Evolutionary conservation across 2,113 vertebrate species (phyloP).

Genomic region (Grus americana): DNA sequence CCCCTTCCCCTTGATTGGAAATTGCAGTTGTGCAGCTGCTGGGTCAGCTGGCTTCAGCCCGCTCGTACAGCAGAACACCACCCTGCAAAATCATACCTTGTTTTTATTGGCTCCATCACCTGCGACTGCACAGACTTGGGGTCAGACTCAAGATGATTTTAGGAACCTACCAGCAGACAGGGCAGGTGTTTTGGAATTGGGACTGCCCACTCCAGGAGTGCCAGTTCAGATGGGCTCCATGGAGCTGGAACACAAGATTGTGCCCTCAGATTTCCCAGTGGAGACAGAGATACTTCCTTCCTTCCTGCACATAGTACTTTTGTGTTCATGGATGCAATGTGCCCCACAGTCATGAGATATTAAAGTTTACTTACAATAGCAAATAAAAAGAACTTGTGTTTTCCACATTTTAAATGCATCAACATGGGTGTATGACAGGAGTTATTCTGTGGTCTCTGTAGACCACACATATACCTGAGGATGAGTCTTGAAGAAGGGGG

Average conservation of each 20-base stretch:
- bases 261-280: not conserved
- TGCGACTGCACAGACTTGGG: rapidly evolving
- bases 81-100: not conserved
- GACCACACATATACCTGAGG: not conserved
- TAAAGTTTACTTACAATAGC: not conserved
- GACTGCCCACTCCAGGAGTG: not conserved
- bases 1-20: not conserved
- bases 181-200: not conserved
- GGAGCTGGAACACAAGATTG: not conserved
- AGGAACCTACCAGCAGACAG: not conserved
- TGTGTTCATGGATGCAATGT: not conserved
- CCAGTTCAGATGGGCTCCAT: not conserved
- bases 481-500: not conserved
- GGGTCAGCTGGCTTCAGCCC: not conserved
- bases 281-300: not conserved
- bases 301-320: not conserved
- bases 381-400: not conserved
- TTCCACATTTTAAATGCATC: not conserved
- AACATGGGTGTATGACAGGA: not conserved
- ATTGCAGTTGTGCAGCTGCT: not conserved
- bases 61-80: not conserved
- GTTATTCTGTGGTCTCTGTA: not conserved
- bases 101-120: not conserved
- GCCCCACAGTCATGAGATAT: not conserved
- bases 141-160: not conserved